Base-by-base conservation (phyloP, 2,797 vertebrate genomes). In the Spondyliosoma cantharus region DNA sequence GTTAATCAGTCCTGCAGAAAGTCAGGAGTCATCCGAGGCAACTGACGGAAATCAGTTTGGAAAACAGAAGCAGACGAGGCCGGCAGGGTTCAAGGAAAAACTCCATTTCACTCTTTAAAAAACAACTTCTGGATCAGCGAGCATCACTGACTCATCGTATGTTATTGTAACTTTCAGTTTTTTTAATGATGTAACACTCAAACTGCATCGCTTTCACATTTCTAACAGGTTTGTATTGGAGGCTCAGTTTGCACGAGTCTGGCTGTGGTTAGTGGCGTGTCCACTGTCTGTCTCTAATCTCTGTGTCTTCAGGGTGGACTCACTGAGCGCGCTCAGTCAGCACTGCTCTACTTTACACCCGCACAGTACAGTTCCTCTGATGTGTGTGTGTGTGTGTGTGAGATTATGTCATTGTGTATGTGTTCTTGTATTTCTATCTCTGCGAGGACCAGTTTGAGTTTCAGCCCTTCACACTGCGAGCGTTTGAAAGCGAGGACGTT, bases 321-420 rank as follows among this genome's bases (percentile, higher is more conserved):
- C 54, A 65, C 24, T 20, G 71, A 80, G 72, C 53, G 0, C 49
- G 48, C 78, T 75, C 78, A 71, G 66, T 75, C 72, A 42, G 42
- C 73, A 50, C 54, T 27, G 62, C 71, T 74, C 52, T 19, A 17
- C 60, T 57, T 64, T 42, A 22, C 50, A 17, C 43, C 50, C 22
- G n/a, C 24, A 16, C 12, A 48, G 14, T 22, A 24, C 45, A 71
- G 9, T 13, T n/a, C 17, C 12, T 71, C 20, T 46, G 53, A 3
- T 57, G 53, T 67, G 45, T 43, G 46, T n/a, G 19, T 46, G 37
- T 69, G 74, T 5, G 17, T 53, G 14, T 12, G 45, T 67, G 45
- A 45, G 45, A 45, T 45, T 45, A 45, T 45, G 45, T 45, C 45
- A 45, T 45, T 20, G 46, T 60, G 20, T 22, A 43, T 17, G 14